Evolutionary conservation across 2,888 invertebrate species (phyloP).

Genomic region (Aquatica leii): DNA sequence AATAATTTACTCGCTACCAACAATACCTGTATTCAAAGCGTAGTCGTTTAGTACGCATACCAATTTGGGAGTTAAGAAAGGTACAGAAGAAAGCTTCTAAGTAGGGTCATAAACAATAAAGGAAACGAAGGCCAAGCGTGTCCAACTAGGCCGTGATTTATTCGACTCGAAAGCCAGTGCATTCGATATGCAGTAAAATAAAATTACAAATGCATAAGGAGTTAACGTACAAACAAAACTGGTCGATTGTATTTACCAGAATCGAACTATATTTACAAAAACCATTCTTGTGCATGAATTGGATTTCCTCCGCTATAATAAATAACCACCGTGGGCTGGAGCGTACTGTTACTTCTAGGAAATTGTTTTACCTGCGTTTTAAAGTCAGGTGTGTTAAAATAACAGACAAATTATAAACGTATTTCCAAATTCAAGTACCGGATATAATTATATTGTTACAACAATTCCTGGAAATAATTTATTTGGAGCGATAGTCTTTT

Average conservation of each 20-base stretch:
- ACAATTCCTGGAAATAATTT: slow-evolving; percentile 33
- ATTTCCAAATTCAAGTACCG: slow-evolving; percentile 38
- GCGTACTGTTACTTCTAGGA: slow-evolving; percentile 26
- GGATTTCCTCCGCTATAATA: slow-evolving; percentile 15
- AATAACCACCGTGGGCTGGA: slow-evolving; percentile 7
- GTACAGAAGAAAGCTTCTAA: no score
- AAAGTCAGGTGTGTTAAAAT: slow-evolving; percentile 33
- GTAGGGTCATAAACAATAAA: no score
- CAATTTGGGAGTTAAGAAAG: no score
- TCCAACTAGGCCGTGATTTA: no score
- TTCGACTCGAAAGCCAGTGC: no score
- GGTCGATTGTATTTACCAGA: slow-evolving; percentile 1
- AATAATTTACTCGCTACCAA: no score
- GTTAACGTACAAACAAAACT: no score
- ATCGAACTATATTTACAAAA: slow-evolving; percentile 9
- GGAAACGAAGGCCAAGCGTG: no score
- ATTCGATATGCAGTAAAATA: no score
- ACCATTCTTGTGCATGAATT: slow-evolving; percentile 2
- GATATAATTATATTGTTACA: slow-evolving; percentile 37
- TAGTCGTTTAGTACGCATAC: no score
- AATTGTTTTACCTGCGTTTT: slow-evolving; percentile 25
- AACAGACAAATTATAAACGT: slow-evolving; percentile 34
- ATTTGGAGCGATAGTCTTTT: slow-evolving; percentile 31
- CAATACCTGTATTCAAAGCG: no score
- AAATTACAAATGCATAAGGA: no score